Percentiles rank a stretch among this genome's conserved stretches.
These are phyloP conservation scores for Zelostemma sp. DNA, from an alignment of 1,140 invertebrate genomes.

Conservation along the genomic window DNA sequence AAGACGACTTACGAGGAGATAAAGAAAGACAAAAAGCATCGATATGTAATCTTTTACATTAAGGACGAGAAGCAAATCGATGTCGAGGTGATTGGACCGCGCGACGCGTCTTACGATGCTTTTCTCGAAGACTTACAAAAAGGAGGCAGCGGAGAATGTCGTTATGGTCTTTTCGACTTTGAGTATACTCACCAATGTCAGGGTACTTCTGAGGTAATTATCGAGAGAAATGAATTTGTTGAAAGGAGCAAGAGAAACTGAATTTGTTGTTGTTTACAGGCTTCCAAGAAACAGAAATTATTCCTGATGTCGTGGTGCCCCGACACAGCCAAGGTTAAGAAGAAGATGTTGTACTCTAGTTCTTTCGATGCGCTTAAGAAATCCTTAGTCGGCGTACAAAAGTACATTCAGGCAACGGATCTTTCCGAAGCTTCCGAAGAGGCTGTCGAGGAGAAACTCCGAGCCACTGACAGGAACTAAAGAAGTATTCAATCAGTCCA, in stretches of 20 bases:
- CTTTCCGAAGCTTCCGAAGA: conserved; percentile 91
- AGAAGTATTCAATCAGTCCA: conserved; percentile 53
- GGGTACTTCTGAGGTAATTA: conserved; percentile 85
- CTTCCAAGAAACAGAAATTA: conserved; percentile 94
- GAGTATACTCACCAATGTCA: conserved; percentile 96
- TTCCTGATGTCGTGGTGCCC: conserved; percentile 98
- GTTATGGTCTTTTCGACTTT: conserved; percentile 95
- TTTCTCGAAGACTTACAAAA: conserved; percentile 93
- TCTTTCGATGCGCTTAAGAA: conserved; percentile 97
- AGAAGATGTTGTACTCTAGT: conserved; percentile 99
- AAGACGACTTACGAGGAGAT: conserved; percentile 97
- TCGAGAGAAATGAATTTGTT: conserved; percentile 6
- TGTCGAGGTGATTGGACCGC: conserved; percentile 87
- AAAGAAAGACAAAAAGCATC: conserved; percentile 97
- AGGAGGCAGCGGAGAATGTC: conserved; percentile 89
- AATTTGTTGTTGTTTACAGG: conserved; percentile 59
- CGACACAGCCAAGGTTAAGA: conserved; percentile 96
- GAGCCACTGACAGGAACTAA: conserved; percentile 92
- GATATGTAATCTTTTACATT: conserved; percentile 96
- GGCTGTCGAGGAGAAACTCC: conserved; percentile 91
- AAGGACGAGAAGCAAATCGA: conserved; percentile 95
- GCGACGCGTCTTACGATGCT: conserved; percentile 89
- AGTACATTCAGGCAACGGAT: conserved; percentile 96
- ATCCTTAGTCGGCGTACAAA: conserved; percentile 94
- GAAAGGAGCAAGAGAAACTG: background rate